Evolutionary conservation across 1,140 invertebrate species (phyloP), one percentile per base, ranked within the genome.

Genomic region (Cyrtorhinus lividipennis): DNA sequence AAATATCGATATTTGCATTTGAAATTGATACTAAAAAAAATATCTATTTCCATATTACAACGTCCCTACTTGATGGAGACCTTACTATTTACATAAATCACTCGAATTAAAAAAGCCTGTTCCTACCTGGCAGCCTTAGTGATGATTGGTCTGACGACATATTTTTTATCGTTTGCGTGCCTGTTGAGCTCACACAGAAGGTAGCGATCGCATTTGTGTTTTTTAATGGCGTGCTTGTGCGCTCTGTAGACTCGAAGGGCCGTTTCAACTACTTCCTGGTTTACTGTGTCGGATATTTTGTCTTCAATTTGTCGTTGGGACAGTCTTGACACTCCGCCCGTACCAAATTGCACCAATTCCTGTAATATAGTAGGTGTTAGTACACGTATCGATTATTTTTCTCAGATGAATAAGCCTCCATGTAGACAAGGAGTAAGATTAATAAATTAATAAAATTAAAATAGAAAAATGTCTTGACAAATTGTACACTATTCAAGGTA

Each of bases 221-320:
- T 74, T 65, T 81, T 79, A 5, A 78, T 74, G 1, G 82, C 80
- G 76, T 84, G 88, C 68, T 83, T 79, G 71, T 87, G 88, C 2
- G 85, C 87, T 60, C 87, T 56, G 67, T 69, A 72, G 66, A 78
- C 85, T 69, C 85, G 80, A 3, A 87, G 78, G 20, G 88, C 77
- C 0, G 86, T 86, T 68, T 85, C 84, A 30, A 90, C 85, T 20
- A 89, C 78, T 72, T 88, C 86, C 67, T 87, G 74, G 73, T 89
- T 89, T 20, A 90, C 78, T 0, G 83, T 83, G 65, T 90, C 84
- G 20, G 85, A 85, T 23, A 90, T 69, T 71, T 82, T 82, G 69
- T 84, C 81, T n/a, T 85, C 85, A 0, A 90, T 73, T 66, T 84
- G 82, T 69, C 80, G 78, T 53, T 53, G 48, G 18, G 58, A 48